Evolutionary conservation across 2,797 vertebrate species (phyloP), one percentile per base, ranked within the genome.

Genomic region (Platalea minor): DNA sequence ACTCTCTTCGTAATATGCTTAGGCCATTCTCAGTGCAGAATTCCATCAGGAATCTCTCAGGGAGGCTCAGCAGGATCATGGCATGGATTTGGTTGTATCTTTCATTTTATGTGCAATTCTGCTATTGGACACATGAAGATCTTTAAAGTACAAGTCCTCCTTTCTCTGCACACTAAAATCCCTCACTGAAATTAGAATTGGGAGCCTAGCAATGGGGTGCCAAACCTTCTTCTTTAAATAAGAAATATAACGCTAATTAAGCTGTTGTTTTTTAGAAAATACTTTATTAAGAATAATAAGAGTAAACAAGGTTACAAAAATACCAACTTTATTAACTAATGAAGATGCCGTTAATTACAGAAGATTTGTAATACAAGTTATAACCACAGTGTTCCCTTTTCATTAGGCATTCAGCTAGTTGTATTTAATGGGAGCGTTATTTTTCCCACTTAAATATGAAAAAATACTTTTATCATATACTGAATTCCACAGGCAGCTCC

Each of bases 221-320:
- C 5, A 79, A 85, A 75, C 29, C 6, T 56, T 46, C 50, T 48
- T 78, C 89, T 75, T 93, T 75, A 88, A 96, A 91, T 68, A 95
- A 97, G 46, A 97, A 81, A 96, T 93, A 17, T 88, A 60, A 76
- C 85, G n/a, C 88, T 94, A 91, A 95, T 72, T 91, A 68, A 35
- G 11, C 48, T 89, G n/a, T 9, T n/a, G 3, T 37, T 97, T 96
- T 96, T 96, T 96, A 96, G 97, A 98, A 98, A 98, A 98, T 98
- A 97, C 84, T 98, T 98, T 98, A 98, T 98, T 98, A 97, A 95
- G 85, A 98, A 95, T 97, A 97, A 97, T 97, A 96, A 96, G 92
- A 97, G 93, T 97, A 97, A 98, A 97, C 96, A 97, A 92, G 95
- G 96, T 97, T 98, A 98, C 97, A 98, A 98, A 98, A 98, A 98